Evolutionary conservation across 2,797 vertebrate species (phyloP).

Genomic region (Sebastes cheni): DNA sequence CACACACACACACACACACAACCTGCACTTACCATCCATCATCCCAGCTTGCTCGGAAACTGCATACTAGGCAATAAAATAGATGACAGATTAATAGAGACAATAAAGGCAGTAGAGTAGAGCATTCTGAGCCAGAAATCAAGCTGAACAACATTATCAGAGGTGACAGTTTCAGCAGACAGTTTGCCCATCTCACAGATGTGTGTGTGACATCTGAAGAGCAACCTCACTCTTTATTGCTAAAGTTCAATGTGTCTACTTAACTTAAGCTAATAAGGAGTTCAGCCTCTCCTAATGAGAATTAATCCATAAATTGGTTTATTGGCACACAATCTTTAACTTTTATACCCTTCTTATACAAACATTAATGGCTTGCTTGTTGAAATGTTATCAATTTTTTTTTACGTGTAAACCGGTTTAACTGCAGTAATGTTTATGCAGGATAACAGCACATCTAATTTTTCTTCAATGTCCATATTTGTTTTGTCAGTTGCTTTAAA

Average conservation of each 20-base stretch:
- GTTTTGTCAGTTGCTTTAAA: not conserved
- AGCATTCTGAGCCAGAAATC: conserved; percentile 29
- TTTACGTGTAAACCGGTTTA: not conserved
- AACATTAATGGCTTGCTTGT: not conserved
- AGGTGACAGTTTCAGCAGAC: conserved; percentile 40
- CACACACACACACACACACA: not conserved
- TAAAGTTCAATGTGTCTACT: not conserved
- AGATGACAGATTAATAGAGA: conserved; percentile 67
- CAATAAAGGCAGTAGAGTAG: conserved; percentile 42
- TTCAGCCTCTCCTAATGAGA: not conserved
- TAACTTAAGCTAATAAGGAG: not conserved
- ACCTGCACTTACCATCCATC: conserved; percentile 61
- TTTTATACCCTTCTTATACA: not conserved
- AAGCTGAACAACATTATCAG: conserved; percentile 39
- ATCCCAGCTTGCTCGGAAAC: conserved; percentile 39
- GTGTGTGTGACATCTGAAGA: not conserved
- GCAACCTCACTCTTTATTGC: not conserved
- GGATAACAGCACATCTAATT: not conserved
- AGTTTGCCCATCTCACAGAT: conserved; percentile 16
- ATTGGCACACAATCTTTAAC: not conserved
- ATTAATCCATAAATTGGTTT: not conserved
- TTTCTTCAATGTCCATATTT: not conserved
- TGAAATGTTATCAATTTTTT: not conserved
- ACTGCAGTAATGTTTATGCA: not conserved
- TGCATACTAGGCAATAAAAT: conserved; percentile 64